Evolutionary conservation across 2,797 vertebrate species (phyloP), one percentile per base, ranked within the genome.

Genomic region (Sebastes iracundus): DNA sequence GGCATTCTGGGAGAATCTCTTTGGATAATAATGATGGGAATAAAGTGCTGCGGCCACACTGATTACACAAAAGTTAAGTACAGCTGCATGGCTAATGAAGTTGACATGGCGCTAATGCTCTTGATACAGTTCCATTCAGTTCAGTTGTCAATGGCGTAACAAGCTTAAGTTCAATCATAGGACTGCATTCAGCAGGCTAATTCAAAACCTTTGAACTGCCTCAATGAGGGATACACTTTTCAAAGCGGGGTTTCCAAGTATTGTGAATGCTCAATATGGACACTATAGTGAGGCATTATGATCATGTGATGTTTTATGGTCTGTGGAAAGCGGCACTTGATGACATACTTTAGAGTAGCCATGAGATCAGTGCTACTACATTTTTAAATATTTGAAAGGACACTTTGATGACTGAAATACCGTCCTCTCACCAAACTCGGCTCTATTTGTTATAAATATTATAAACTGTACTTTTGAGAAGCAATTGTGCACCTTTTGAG

Each of bases 41-140:
- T 82, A 83, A 83, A 88, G 77, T 80, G 67, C 79, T 52, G 81
- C 4, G 28, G 77, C 84, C 84, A 74, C 83, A 80, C 68, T 77
- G 84, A 90, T 90, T 88, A 86, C 66, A 82, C 72, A 78, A 83
- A 88, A 88, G 84, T 88, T 86, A 88, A 86, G 81, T 81, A 83
- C 64, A 62, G 78, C 76, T 77, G 84, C 88, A 79, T 89, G 76
- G 84, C 82, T 94, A 87, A 92, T 87, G 92, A 87, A 74, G 87
- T 82, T 86, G 87, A 90, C 90, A 83, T 72, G 83, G 59, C 32
- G 22, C 77, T 88, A 89, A 90, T 87, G 84, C 83, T 83, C 66
- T 49, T 55, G 77, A 81, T 87, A 74, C 81, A 63, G 18, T 67
- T 79, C 56, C 68, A 78, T 87, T 91, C 63, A 73, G 64, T 73